phyloP scores from a whole-genome alignment of 23 tunicate species.

The Ciona savignyi region DNA sequence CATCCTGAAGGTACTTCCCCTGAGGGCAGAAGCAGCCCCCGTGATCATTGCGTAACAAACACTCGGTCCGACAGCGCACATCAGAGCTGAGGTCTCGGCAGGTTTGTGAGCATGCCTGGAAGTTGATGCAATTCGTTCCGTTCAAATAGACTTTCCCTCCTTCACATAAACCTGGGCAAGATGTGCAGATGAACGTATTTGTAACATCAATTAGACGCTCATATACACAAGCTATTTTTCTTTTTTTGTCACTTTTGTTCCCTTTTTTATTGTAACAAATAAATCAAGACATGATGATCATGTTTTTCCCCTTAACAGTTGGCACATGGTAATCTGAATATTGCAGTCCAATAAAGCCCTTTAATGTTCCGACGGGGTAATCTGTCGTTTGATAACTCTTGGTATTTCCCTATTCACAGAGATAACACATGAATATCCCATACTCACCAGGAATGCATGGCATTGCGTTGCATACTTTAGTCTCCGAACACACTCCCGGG shows the following conservation, averaged over 20 bases:
- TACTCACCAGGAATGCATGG: slow-evolving; percentile 55
- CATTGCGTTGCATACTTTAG: slow-evolving; percentile 30
- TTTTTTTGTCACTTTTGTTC: too few relatives aligned
- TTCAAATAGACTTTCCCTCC: slow-evolving; percentile 29
- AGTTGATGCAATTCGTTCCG: slow-evolving; percentile 10
- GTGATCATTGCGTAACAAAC: slow-evolving; percentile 1
- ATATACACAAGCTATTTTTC: too few relatives aligned
- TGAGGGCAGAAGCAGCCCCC: slow-evolving; percentile 73
- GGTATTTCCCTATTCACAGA: too few relatives aligned
- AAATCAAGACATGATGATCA: too few relatives aligned
- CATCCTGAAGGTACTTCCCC: slow-evolving; percentile 51
- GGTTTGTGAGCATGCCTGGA: slow-evolving; percentile 47
- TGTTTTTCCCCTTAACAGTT: too few relatives aligned
- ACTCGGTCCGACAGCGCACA: slow-evolving; percentile 33
- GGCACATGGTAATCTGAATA: too few relatives aligned
- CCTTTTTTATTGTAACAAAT: too few relatives aligned
- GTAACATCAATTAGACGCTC: neutral
- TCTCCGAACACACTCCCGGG: slow-evolving; percentile 38
- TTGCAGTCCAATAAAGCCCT: too few relatives aligned
- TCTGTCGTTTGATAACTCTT: too few relatives aligned
- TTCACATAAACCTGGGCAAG: slow-evolving; percentile 21
- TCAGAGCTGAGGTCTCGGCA: slow-evolving; percentile 42
- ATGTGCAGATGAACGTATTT: neutral
- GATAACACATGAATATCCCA: too few relatives aligned
- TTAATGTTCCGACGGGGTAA: too few relatives aligned